Evolutionary conservation across 37 sponge, comb jelly and placozoan genomes (phyloP).

Genomic region (Halisarca cf. caerulea): DNA sequence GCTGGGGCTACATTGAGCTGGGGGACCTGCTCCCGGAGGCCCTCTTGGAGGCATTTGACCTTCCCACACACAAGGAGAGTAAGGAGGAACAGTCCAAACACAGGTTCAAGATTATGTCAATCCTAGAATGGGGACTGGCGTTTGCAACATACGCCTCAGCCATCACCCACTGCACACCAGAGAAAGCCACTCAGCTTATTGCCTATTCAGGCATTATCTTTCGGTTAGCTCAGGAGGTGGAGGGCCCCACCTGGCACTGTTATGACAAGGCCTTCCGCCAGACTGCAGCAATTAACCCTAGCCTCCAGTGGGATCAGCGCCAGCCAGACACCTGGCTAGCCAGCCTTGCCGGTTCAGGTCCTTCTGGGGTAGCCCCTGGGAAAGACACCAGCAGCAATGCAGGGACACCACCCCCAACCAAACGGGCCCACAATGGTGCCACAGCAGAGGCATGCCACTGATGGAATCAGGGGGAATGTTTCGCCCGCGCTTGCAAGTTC

Average conservation of each 20-base stretch:
- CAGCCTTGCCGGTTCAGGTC: not conserved
- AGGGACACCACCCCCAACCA: not conserved
- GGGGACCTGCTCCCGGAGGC: slow-evolving; percentile 17
- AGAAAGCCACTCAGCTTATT: not conserved
- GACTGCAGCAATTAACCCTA: not conserved
- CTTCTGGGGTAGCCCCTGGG: not conserved
- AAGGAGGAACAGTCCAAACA: not conserved
- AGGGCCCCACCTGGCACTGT: not conserved
- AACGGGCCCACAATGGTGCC: no score
- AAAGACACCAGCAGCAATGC: not conserved
- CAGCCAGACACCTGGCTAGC: slow-evolving; percentile 14
- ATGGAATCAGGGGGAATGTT: not conserved
- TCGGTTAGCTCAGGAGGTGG: not conserved
- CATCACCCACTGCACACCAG: not conserved
- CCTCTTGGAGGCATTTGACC: slow-evolving; percentile 3
- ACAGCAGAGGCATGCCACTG: not conserved
- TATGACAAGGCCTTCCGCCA: slow-evolving; percentile 22
- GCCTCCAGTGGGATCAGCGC: not conserved
- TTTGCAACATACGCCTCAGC: slow-evolving; percentile 20
- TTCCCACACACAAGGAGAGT: not conserved
- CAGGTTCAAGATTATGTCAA: not conserved
- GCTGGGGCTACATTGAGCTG: not conserved
- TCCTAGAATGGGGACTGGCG: slow-evolving; percentile 1
- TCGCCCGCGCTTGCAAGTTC: not conserved
- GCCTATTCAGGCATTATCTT: slow-evolving; percentile 1